Conservation (phyloP, 2,888 invertebrate genomes). For the Liopterus haemorrhoidalis region DNA sequence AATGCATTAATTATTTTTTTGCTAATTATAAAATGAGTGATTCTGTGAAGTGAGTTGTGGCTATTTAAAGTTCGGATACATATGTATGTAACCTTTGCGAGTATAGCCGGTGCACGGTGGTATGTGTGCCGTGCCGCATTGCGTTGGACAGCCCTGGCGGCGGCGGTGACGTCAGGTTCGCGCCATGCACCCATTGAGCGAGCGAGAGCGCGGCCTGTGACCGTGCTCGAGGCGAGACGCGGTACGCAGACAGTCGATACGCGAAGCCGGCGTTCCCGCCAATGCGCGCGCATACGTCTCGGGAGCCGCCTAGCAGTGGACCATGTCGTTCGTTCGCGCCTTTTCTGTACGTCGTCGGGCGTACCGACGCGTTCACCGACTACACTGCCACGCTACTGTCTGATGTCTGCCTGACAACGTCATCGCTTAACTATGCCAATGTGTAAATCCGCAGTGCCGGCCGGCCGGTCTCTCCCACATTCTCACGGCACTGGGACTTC, state of each 20-base stretch:
- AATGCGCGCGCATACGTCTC: constrained; percentile 35
- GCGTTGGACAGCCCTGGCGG: constrained; percentile 27
- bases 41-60: too few species aligned
- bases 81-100: background rate
- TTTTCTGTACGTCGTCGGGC: constrained; percentile 12
- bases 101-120: constrained; percentile 23
- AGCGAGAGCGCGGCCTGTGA: constrained; percentile 45
- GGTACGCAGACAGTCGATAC: constrained; percentile 28
- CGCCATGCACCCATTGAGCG: constrained; percentile 37
- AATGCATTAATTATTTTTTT: too few species aligned
- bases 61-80: too few species aligned
- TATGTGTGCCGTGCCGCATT: constrained; percentile 17
- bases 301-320: constrained; percentile 23
- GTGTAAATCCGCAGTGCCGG: constrained; percentile 20
- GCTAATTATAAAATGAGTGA: too few species aligned
- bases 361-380: constrained; percentile 5
- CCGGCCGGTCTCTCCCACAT: constrained; percentile 15
- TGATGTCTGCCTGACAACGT: constrained; percentile 10
- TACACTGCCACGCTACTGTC: constrained; percentile 6
- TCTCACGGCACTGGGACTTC: constrained; percentile 2
- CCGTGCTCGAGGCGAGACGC: constrained; percentile 9
- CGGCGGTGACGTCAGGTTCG: constrained; percentile 45
- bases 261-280: constrained; percentile 43
- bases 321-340: constrained; percentile 8
- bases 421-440: constrained; percentile 20